Evolutionary conservation across 2,888 invertebrate genomes (phyloP), one percentile per base, ranked within the genome.

Genomic region (Psylliodes chrysocephalus): DNA sequence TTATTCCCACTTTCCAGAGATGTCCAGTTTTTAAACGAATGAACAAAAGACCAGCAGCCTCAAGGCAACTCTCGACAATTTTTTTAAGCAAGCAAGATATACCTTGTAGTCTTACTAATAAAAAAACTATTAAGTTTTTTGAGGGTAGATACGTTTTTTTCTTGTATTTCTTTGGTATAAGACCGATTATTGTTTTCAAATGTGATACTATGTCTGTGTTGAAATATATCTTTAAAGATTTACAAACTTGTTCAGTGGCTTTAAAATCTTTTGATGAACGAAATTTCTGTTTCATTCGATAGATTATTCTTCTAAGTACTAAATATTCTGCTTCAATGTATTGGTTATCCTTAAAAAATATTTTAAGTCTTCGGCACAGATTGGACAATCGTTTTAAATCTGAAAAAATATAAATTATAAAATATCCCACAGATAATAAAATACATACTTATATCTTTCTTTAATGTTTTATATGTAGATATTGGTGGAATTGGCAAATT

Each of bases 181-280:
- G 64, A 14, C 72, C 49, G 17, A 70, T 52, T 52, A 81, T 75
- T 28, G 61, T 72, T 14, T 70, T 59, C 12, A 81, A 56, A 53
- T 79, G 75, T 30, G 73, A 74, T 12, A 73, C 60, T 6, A 85
- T 67, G 38, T 81, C 71, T 38, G 84, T 68, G 17, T 75, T 72
- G 15, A 83, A 75, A 73, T 82, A 84, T 57, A 80, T 82, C 2
- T 81, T 72, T 59, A 86, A 71, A 1, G 81, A 79, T 69, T 80
- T 80, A 63, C 83, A 83, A 0, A 84, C 71, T 76, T 84, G 85
- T 66, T 82, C 82, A 78, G 85, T 78, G 17, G 77, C 73, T 69
- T 84, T 85, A n/a, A 85, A 77, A 22, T 85, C 85, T 66, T 85
- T 85, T 19, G 84, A 83, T 33, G 72, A 79, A 38, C 85, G 78